A percentile compares a stretch with the other conserved stretches of the same genome.
phyloP scores from a whole-genome alignment of 2,797 vertebrate genomes.

The Thaleichthys pacificus region DNA sequence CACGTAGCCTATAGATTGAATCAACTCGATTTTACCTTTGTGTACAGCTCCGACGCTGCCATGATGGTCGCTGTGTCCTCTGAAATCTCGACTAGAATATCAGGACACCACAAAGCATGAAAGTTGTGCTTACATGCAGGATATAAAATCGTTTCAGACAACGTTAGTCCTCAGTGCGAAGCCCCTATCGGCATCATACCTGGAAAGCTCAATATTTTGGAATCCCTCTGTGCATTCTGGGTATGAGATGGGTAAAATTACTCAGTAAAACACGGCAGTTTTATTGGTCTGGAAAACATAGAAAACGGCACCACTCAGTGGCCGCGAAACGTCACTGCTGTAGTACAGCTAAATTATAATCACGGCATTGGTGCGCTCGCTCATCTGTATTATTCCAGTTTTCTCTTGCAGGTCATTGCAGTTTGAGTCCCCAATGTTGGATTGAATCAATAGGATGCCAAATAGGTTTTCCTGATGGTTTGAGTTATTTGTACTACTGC shows the following conservation, averaged over 20 bases:
- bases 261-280: slow-evolving; percentile 51
- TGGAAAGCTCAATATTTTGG: slow-evolving; percentile 55
- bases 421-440: not conserved
- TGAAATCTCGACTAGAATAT: slow-evolving; percentile 59
- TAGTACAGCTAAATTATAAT: not conserved
- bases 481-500: not conserved
- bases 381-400: too few species aligned
- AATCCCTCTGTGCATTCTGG: slow-evolving; percentile 81
- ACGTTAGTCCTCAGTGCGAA: slow-evolving; percentile 37
- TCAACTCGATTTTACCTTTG: slow-evolving; percentile 81
- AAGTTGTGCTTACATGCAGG: slow-evolving; percentile 31
- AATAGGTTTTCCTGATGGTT: too few species aligned
- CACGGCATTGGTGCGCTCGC: too few species aligned
- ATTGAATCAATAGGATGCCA: too few species aligned
- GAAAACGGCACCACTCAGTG: slow-evolving; percentile 58
- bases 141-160: not conserved
- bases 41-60: slow-evolving; percentile 95
- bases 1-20: not conserved
- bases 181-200: slow-evolving; percentile 63
- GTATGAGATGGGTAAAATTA: slow-evolving; percentile 73
- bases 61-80: slow-evolving; percentile 72
- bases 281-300: slow-evolving; percentile 13
- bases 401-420: not conserved
- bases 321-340: slow-evolving; percentile 11
- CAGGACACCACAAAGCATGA: slow-evolving; percentile 30